Evolutionary conservation across 1,140 invertebrate genomes (phyloP).

Genomic region (Sarcophaga peregrina): DNA sequence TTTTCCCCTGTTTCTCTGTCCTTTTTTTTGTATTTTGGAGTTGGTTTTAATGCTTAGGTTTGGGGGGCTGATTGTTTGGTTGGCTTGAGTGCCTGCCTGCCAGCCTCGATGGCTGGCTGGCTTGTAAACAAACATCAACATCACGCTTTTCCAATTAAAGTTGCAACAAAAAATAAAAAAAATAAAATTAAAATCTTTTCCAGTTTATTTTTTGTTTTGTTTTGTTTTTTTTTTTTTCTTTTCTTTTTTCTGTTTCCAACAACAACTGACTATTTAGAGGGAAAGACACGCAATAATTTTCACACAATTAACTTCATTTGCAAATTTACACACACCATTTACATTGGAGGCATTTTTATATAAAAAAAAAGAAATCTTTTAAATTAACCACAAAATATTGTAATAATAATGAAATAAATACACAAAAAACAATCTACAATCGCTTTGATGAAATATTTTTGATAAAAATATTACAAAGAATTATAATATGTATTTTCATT

Average conservation of each 20-base stretch:
- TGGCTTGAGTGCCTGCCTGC: not conserved
- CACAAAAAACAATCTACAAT: not conserved
- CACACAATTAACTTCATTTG: conserved; percentile 39
- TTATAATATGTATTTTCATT: too few relatives aligned
- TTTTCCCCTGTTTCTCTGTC: not conserved
- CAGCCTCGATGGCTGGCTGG: not conserved
- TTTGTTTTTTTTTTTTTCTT: too few relatives aligned
- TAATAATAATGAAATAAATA: not conserved
- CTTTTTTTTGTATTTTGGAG: not conserved
- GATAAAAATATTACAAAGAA: not conserved
- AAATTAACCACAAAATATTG: not conserved
- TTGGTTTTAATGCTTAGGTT: too few relatives aligned
- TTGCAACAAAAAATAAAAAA: conserved; percentile 3
- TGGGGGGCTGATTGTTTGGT: not conserved
- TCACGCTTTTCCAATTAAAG: conserved; percentile 41
- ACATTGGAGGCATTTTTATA: not conserved
- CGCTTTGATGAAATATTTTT: conserved; percentile 4
- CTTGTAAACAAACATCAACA: conserved; percentile 17
- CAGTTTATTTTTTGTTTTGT: too few relatives aligned
- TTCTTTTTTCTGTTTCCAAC: not conserved
- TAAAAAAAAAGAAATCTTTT: too few relatives aligned
- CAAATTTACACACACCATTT: conserved; percentile 36
- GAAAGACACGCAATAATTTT: conserved; percentile 36
- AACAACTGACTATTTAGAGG: not conserved
- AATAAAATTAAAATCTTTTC: conserved; percentile 34